Base-by-base conservation (phyloP, 2,113 vertebrate species). In the Dicaeum eximium region DNA sequence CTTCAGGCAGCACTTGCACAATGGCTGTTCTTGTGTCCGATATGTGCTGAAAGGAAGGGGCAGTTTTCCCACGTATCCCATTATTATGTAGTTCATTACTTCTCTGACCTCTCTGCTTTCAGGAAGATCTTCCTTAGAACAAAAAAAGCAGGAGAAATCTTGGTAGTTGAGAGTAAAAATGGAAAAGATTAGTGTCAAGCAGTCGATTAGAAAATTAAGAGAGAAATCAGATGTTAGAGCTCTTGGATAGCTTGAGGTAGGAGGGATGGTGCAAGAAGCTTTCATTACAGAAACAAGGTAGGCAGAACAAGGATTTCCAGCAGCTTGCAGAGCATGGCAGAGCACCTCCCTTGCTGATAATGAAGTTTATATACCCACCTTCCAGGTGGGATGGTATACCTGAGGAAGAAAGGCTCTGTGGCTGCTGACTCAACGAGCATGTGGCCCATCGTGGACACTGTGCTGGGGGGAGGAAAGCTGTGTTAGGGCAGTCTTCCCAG, bases 361-460 rank as follows among this genome's bases (percentile, higher is more conserved):
- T 3, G n/a, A 37, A 31, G 38, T 38, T 37, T 11, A 7, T 6
- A 28, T 7, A 83, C 95, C 0, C 97, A 98, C 98, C 97, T 97
- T 78, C 33, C 94, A 58, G 95, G 78, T 19, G 96, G 20, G 77
- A 53, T 25, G 6, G 45, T 37, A 9, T 35, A 54, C 25, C 62
- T 64, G 40, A 94, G 65, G 78, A 91, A 2, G 21, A 80, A 83
- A 38, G 97, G 94, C 62, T 92, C 82, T 0, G 97, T 93, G 48
- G 97, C 96, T 54, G 95, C 91, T 0, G 98, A 97, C 44, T 98
- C 97, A 40, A 99, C 97, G 6, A 99, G 98, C 2, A 71, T 97
- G 93, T 99, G 98, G 70, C 99, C 98, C 96, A 98, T 97, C 84
- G 87, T 97, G 78, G 98, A 98, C 81, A 98, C 92, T 0, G 94